Percentiles rank a stretch among this genome's conserved stretches.
Evolutionary conservation across 2,113 vertebrate species (phyloP).

Genomic region (Rhinoderma darwinii): DNA sequence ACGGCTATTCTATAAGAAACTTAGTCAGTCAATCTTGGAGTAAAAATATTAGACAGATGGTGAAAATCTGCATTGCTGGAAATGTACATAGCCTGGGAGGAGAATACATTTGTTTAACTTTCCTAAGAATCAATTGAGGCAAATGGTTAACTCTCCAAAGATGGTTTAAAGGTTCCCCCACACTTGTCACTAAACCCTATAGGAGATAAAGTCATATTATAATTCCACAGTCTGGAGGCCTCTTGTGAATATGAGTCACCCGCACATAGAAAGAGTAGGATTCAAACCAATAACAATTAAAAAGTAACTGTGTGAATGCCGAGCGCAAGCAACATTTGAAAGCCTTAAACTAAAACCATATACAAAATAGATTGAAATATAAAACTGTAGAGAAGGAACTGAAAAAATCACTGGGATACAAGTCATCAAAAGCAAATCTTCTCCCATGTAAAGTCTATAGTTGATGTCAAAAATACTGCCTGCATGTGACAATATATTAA

Average conservation of each 20-base stretch:
- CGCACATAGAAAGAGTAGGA: not conserved
- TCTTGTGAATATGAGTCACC: not conserved
- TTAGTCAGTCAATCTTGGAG: too few relatives aligned
- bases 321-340: not conserved
- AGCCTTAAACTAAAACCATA: not conserved
- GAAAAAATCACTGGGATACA: too few relatives aligned
- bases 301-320: not conserved
- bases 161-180: not conserved
- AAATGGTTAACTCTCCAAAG: not conserved
- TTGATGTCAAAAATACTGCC: too few relatives aligned
- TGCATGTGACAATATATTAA: too few relatives aligned
- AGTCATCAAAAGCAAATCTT: too few relatives aligned
- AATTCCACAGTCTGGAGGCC: not conserved
- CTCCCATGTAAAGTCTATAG: too few relatives aligned
- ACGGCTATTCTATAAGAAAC: too few relatives aligned
- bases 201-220: not conserved
- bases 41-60: not conserved
- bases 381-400: too few relatives aligned
- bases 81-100: not conserved
- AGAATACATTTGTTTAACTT: not conserved
- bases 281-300: not conserved
- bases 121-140: not conserved
- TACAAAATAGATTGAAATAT: too few relatives aligned
- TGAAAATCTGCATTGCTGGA: too few relatives aligned
- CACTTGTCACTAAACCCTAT: not conserved